These are phyloP conservation scores for Hetaerina titia DNA, from an alignment of 2,888 invertebrate genomes.

Conservation along the genomic window DNA sequence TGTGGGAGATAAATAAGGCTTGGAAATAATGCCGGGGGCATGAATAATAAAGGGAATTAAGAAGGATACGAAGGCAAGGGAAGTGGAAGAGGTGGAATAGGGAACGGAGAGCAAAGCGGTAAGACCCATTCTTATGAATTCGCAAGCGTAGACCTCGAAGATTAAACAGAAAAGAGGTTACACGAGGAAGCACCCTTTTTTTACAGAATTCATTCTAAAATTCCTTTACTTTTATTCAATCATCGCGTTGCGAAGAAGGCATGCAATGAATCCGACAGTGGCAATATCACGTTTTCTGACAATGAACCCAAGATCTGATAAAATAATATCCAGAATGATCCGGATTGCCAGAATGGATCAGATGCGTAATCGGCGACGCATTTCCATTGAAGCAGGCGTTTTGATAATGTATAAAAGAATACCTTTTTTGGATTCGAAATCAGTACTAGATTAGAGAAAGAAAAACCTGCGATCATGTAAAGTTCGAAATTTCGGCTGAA, in stretches of 20 bases:
- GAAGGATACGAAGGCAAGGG: neutral
- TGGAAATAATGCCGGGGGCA: neutral
- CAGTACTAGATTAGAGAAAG: too few relatives aligned
- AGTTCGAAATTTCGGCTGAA: too few relatives aligned
- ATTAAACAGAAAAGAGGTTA: neutral
- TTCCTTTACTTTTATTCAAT: neutral
- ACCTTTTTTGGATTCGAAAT: too few relatives aligned
- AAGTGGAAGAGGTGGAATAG: neutral
- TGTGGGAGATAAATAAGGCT: too few relatives aligned
- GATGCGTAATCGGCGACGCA: too few relatives aligned
- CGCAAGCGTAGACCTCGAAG: neutral
- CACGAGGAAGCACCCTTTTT: neutral
- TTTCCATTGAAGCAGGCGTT: too few relatives aligned
- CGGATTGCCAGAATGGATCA: too few relatives aligned
- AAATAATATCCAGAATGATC: too few relatives aligned
- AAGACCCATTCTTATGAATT: neutral
- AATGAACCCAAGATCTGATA: too few relatives aligned
- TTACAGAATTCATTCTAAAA: neutral
- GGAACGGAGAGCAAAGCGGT: neutral
- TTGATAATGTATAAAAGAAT: too few relatives aligned
- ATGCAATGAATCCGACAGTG: neutral
- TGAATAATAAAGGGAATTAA: neutral
- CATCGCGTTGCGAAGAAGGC: neutral
- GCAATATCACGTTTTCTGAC: too few relatives aligned
- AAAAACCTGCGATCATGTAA: too few relatives aligned